Evolutionary conservation across 92 coral and sea anemone species (phyloP), one percentile per base, ranked within the genome.

Genomic region (Parazoanthus atlanticus): DNA sequence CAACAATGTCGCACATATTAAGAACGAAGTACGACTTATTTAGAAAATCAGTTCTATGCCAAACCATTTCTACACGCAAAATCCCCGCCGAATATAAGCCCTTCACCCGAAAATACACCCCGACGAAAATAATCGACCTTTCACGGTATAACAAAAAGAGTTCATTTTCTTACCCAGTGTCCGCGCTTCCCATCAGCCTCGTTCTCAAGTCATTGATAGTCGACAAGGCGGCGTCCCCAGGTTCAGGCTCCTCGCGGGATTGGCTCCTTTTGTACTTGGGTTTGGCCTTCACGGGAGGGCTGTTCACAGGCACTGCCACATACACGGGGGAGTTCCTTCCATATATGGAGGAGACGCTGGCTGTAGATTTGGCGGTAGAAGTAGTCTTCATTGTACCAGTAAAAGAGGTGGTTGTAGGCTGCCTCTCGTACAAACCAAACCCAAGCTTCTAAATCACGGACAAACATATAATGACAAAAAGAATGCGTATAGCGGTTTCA

Each of bases 291-390:
- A 85, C 80, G 12, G 95, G 88, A 2, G 92, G 86, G 36, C 89
- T 88, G 78, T 90, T 91, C 3, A 87, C 91, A 9, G 94, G 96
- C 33, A 94, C 90, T 8, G 96, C 93, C 49, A 94, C 93, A 25
- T 92, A 92, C 36, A 92, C 94, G 5, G 94, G 96, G 25, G 96
- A 94, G 43, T 84, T 88, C 46, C 90, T 94, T 19, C 92, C 96
- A 77, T 75, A 46, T 28, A 88, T 38, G 31, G 90, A 71, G 49
- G 88, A 76, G 78, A 79, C 33, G 47, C 86, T 72, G 46, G 89
- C 34, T 8, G 91, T 71, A 10, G 90, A 79, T 74, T 75, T 79
- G n/a, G 81, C 40, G 28, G 92, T 81, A 10, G 85, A 52, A 8
- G 73, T 25, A 23, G 86, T 31, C 74, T 86, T 79, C 76, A 67